A percentile compares a stretch with the other conserved stretches of the same genome.
phyloP scores from a whole-genome alignment of 2,113 vertebrate species.

The Tauraco erythrolophus region DNA sequence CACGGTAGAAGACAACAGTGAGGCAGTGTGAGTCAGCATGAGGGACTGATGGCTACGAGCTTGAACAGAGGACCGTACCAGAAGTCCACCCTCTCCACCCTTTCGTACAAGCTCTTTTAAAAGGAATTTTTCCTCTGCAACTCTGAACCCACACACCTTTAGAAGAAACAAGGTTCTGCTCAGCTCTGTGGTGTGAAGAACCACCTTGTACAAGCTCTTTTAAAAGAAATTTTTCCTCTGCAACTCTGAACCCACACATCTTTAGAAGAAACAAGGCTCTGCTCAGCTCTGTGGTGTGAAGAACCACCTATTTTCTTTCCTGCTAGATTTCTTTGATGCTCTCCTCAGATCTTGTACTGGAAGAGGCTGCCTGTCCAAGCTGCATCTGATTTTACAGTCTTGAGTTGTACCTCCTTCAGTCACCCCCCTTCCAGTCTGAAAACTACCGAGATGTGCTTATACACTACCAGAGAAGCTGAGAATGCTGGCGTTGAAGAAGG shows the following conservation, averaged over 20 bases:
- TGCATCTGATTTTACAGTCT: neutral
- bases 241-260: neutral
- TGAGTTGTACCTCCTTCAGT: neutral
- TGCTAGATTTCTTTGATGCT: neutral
- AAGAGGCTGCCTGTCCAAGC: neutral
- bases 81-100: neutral
- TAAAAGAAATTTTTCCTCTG: neutral
- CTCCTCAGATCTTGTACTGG: neutral
- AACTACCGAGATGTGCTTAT: neutral
- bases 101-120: neutral
- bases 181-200: neutral
- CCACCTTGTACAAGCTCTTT: neutral
- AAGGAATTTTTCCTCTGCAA: neutral
- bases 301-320: neutral
- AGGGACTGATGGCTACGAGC: neutral
- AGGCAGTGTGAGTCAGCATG: neutral
- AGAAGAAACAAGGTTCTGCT: neutral
- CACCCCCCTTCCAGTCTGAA: neutral
- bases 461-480: neutral
- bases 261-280: neutral
- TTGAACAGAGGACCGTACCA: neutral
- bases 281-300: neutral
- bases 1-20: neutral
- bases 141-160: neutral
- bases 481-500: neutral